Percentiles rank a stretch among this genome's conserved stretches.
These are phyloP conservation scores for Scaptomyza caliginosa DNA, from an alignment of 2,888 invertebrate species.

Conservation along the genomic window DNA sequence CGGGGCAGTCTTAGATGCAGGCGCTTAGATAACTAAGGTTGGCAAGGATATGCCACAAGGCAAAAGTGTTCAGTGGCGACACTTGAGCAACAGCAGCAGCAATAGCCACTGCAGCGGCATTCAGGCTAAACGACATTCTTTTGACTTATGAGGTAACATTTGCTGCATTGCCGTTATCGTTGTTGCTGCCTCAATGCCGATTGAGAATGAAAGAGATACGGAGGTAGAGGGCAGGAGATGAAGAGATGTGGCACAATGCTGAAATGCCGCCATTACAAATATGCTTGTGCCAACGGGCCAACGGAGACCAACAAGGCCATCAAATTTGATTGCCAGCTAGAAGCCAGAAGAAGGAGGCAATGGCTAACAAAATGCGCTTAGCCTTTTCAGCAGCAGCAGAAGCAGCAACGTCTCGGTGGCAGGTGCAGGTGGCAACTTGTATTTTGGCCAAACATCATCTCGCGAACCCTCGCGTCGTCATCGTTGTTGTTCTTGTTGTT, in stretches of 20 bases:
- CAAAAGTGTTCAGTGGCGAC: constrained; percentile 24
- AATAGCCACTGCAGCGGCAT: constrained; percentile 50
- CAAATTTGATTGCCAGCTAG: constrained; percentile 70
- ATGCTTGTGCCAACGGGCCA: constrained; percentile 42
- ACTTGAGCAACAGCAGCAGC: constrained; percentile 48
- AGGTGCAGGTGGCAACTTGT: constrained; percentile 41
- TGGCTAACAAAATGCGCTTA: constrained; percentile 14
- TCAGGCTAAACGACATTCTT: constrained; percentile 59
- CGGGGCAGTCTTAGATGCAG: constrained; percentile 58
- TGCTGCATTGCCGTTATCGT: constrained; percentile 32
- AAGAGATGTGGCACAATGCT: constrained; percentile 45
- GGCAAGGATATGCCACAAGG: constrained; percentile 29
- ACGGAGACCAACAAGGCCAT: constrained; percentile 63
- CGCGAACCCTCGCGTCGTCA: constrained; percentile 39
- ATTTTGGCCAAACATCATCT: constrained; percentile 30
- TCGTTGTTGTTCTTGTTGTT: constrained; percentile 3
- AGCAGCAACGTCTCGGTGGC: constrained; percentile 15
- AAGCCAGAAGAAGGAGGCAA: constrained; percentile 10
- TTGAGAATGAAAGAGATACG: constrained; percentile 62
- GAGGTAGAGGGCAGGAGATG: neutral
- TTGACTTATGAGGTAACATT: constrained; percentile 66
- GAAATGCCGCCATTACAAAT: constrained; percentile 54
- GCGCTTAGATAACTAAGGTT: constrained; percentile 48
- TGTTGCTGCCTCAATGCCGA: constrained; percentile 51
- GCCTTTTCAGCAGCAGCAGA: constrained; percentile 10